phyloP scores from a whole-genome alignment of 2,113 vertebrate genomes.

The Dasyornis broadbenti region DNA sequence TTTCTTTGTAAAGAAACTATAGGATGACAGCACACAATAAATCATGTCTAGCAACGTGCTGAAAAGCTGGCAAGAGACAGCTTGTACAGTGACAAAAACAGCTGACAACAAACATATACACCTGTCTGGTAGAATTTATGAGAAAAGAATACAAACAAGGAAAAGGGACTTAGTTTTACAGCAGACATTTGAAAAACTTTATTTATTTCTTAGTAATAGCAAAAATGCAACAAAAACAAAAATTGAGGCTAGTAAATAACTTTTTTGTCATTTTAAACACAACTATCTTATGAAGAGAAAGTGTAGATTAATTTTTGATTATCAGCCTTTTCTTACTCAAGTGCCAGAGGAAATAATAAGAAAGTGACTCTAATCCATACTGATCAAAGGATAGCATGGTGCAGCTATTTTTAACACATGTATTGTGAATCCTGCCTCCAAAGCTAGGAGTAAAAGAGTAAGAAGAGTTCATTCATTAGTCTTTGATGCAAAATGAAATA shows the following conservation, averaged over 20 bases:
- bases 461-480: not conserved
- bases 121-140: conserved; percentile 70
- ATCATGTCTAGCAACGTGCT: conserved; percentile 72
- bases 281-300: conserved; percentile 39
- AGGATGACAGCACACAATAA: conserved; percentile 72
- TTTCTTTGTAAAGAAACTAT: conserved; percentile 64
- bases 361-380: conserved; percentile 52
- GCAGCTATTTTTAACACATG: conserved; percentile 59
- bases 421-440: not conserved
- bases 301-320: conserved; percentile 59
- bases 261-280: conserved; percentile 27
- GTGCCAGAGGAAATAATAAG: conserved; percentile 61
- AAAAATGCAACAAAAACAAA: conserved; percentile 18
- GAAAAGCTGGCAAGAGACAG: conserved; percentile 69
- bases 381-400: conserved; percentile 53
- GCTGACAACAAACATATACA: conserved; percentile 68
- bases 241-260: not conserved
- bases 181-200: conserved; percentile 5
- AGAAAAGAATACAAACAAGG: conserved; percentile 64
- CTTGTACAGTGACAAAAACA: conserved; percentile 71
- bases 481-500: not conserved
- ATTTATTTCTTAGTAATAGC: not conserved
- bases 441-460: not conserved
- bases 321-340: conserved; percentile 49
- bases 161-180: not conserved